These are phyloP conservation scores for Dolichopus griseipennis DNA, from an alignment of 2,888 invertebrate genomes.

Conservation along the genomic window DNA sequence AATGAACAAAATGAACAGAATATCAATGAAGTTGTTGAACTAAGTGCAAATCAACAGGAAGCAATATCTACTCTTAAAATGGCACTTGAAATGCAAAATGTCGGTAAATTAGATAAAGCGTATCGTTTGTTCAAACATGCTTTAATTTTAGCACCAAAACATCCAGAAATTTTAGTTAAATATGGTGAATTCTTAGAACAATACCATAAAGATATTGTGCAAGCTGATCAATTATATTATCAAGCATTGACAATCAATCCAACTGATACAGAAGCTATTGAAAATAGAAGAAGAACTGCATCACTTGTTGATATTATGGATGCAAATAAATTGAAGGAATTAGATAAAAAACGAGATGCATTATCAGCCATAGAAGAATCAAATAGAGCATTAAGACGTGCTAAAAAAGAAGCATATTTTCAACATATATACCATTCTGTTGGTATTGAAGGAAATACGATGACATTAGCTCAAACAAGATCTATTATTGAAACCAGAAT, in stretches of 20 bases:
- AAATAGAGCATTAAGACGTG: conserved; percentile 69
- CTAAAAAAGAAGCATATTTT: conserved; percentile 92
- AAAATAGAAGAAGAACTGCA: conserved; percentile 75
- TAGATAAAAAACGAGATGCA: conserved; percentile 75
- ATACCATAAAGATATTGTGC: conserved; percentile 71
- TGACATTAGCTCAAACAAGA: conserved; percentile 85
- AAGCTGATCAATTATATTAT: conserved; percentile 84
- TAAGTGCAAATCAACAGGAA: conserved; percentile 47
- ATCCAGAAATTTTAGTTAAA: conserved; percentile 84
- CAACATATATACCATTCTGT: conserved; percentile 95
- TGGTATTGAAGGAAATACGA: conserved; percentile 95
- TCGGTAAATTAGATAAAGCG: conserved; percentile 79
- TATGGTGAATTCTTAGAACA: conserved; percentile 91
- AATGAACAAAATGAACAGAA: conserved; percentile 25
- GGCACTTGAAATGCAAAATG: conserved; percentile 72
- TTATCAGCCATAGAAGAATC: conserved; percentile 72
- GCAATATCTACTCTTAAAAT: conserved; percentile 76
- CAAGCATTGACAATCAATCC: conserved; percentile 78
- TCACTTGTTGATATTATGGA: conserved; percentile 86
- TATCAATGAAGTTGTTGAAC: conserved; percentile 27
- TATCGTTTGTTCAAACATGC: conserved; percentile 83
- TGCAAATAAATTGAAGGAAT: conserved; percentile 47
- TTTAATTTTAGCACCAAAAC: conserved; percentile 78
- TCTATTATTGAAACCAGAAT: conserved; percentile 84
- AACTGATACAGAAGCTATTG: conserved; percentile 67